A percentile compares a stretch with the other conserved stretches of the same genome.
Evolutionary conservation across 1,140 invertebrate genomes (phyloP).

Genomic region (Pseudomyrmex cubaensis): DNA sequence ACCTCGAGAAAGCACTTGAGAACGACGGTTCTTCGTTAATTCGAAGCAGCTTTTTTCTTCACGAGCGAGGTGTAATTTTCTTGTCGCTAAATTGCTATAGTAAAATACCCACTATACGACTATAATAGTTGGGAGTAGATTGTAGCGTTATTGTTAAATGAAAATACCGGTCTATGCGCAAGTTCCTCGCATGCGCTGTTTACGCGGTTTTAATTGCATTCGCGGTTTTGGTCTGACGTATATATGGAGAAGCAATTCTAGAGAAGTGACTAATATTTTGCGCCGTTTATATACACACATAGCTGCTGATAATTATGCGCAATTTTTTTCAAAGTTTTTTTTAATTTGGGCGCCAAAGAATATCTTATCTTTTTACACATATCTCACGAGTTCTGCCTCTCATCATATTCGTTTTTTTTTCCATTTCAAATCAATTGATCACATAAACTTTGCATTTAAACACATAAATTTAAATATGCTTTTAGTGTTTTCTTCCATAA

Average conservation of each 20-base stretch:
- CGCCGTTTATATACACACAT: conserved; percentile 3
- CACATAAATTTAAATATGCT: conserved; percentile 4
- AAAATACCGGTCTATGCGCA: not conserved
- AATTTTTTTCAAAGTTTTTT: conserved; percentile 17
- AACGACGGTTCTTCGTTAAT: conserved; percentile 27
- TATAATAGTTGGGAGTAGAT: not conserved
- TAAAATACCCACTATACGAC: not conserved
- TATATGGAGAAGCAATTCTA: not conserved
- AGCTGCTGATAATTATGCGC: conserved; percentile 18
- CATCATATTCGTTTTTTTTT: not conserved
- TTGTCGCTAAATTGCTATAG: conserved; percentile 30
- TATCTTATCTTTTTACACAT: not conserved
- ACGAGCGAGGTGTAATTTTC: conserved; percentile 49
- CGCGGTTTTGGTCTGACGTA: conserved; percentile 11
- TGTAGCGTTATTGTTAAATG: not conserved
- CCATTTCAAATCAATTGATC: not conserved
- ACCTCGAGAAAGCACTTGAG: not conserved
- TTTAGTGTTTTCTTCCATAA: conserved; percentile 8
- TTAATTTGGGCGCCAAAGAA: not conserved
- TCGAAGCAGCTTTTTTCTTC: conserved; percentile 18
- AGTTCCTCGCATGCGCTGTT: not conserved
- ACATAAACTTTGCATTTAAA: not conserved
- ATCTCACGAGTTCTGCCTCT: not conserved
- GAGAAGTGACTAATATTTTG: conserved; percentile 33
- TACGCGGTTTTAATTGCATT: conserved; percentile 31